Percentiles rank a stretch among this genome's conserved stretches.
phyloP scores from a whole-genome alignment of 2,113 vertebrate species.

The Alectura lathami region DNA sequence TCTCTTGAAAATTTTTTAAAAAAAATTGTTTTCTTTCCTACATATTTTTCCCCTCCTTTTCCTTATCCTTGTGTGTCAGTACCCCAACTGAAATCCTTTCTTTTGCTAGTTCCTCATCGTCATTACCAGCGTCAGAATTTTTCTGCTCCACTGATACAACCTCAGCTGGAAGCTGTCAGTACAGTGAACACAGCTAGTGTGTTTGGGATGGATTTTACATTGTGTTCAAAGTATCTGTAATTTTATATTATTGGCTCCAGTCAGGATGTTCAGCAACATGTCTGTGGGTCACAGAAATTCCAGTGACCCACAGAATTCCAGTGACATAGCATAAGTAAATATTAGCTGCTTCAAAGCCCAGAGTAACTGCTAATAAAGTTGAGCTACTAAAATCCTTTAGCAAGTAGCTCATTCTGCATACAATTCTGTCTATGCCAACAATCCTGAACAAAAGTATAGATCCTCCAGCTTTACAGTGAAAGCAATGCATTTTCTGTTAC shows the following conservation, averaged over 20 bases:
- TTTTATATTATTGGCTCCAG: background rate
- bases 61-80: fast-evolving
- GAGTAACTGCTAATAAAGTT: background rate
- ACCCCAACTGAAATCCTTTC: background rate
- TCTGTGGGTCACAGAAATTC: background rate
- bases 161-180: background rate
- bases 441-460: background rate
- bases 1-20: background rate
- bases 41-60: background rate
- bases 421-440: background rate
- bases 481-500: background rate
- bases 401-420: background rate
- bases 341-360: background rate
- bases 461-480: background rate
- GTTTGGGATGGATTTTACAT: background rate
- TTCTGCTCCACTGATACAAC: background rate
- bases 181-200: background rate
- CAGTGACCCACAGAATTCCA: background rate
- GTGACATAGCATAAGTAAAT: background rate
- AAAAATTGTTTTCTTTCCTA: fast-evolving
- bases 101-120: background rate
- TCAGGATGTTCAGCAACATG: background rate
- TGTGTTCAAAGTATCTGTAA: background rate
- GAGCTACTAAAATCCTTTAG: background rate
- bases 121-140: background rate